phyloP scores from a whole-genome alignment of 1,140 invertebrate genomes.

The Nasonia vitripennis region DNA sequence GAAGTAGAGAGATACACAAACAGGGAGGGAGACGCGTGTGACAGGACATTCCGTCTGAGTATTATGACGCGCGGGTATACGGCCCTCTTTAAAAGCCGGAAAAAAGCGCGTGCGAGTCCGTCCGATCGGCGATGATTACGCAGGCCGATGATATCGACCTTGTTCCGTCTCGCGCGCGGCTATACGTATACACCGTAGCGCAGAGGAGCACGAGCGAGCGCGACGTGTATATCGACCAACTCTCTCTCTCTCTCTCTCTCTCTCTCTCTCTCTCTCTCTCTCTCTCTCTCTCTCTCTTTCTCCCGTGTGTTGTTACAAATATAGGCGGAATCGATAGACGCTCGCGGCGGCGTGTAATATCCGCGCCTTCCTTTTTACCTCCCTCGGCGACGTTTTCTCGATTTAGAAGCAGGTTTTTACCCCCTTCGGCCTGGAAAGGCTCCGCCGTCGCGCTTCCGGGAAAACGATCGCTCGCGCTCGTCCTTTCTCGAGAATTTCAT shows the following conservation, averaged over 20 bases:
- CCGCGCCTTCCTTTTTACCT: not conserved
- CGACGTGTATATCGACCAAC: constrained; percentile 22
- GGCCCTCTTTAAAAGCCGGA: not conserved
- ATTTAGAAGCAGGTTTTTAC: constrained; percentile 19
- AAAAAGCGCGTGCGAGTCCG: not conserved
- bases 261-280: not conserved
- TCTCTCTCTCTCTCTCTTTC: not conserved
- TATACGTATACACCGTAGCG: not conserved
- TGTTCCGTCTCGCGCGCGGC: not conserved
- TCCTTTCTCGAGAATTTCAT: too few relatives aligned
- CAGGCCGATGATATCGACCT: constrained; percentile 18
- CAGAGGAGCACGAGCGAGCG: not conserved
- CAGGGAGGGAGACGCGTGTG: not conserved
- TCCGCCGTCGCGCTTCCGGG: not conserved
- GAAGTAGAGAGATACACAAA: too few relatives aligned
- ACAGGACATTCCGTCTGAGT: not conserved
- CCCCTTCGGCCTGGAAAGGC: not conserved
- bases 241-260: not conserved
- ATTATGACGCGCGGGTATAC: not conserved
- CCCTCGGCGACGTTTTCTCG: not conserved
- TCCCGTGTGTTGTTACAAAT: constrained; percentile 20
- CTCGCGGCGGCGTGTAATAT: constrained; percentile 20
- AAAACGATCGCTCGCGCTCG: not conserved
- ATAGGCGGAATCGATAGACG: constrained; percentile 44
- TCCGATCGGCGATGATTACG: constrained; percentile 11